Conservation (phyloP, 2,113 vertebrate species). For the Macroglossus sobrinus region DNA sequence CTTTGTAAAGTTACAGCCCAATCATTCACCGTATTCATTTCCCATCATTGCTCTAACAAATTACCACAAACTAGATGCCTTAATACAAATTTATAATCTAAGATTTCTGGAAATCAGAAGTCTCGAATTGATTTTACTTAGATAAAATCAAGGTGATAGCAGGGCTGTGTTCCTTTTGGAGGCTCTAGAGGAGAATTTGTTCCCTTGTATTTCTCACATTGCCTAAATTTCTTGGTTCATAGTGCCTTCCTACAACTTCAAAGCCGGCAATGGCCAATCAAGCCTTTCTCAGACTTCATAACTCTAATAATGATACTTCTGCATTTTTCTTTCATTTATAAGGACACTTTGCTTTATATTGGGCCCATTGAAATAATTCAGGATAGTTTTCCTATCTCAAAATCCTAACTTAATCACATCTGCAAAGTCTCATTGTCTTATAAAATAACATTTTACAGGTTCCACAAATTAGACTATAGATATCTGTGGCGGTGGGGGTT, state of each 20-base stretch:
- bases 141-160: not conserved
- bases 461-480: not conserved
- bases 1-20: not conserved
- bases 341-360: not conserved
- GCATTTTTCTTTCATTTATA: not conserved
- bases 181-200: not conserved
- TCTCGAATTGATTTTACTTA: not conserved
- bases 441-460: not conserved
- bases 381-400: not conserved
- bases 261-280: not conserved
- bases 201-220: not conserved
- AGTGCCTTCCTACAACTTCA: not conserved
- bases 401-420: not conserved
- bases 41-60: not conserved
- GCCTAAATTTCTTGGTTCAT: not conserved
- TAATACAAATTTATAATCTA: not conserved
- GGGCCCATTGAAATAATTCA: not conserved
- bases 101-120: not conserved
- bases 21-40: not conserved
- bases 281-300: not conserved
- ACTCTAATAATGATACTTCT: not conserved
- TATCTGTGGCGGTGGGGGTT: not conserved
- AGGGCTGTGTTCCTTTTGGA: not conserved
- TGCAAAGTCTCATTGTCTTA: not conserved
- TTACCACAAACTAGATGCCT: not conserved